Base-by-base conservation (phyloP, 1,140 invertebrate genomes). In the Drosophila tristis region DNA sequence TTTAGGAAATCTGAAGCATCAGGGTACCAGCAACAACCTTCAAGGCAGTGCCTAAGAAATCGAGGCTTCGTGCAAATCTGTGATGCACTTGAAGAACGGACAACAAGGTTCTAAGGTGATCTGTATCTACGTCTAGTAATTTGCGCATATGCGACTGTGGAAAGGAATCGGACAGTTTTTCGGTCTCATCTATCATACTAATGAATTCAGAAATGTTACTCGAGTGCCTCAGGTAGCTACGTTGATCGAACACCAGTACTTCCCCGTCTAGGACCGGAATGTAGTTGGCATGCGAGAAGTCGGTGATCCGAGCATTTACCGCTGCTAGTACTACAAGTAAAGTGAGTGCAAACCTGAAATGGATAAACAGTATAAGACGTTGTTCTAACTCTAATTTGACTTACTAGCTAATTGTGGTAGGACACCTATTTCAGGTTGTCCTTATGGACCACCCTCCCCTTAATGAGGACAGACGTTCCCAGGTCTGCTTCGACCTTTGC, bases 71-170 rank as follows among this genome's bases (percentile, higher is more conserved):
- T 0, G 55, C 54, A 5, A 57, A 20, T 43, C 47, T 51, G 13
- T 51, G 47, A 20, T 58, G 35, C 3, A 53, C 23, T 42, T 66
- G 45, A 25, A 59, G 11, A 4, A 26, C 16, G 16, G 55, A 53
- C 48, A 59, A 51, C 5, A 54, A n/a, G n/a, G 13, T 51, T 57
- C 11, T 62, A 15, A 45, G 7, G 7, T 55, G 56, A 0, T 55
- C 15, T 2, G 29, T 44, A 25, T 56, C 44, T 9, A 56, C 29
- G 9, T 60, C 45, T 68, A 61, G 11, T 13, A 56, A 16, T 48
- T 76, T 60, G 25, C 42, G 25, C 56, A 73, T 77, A 16, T 77
- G 68, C 5, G 63, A 67, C 8, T 67, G 20, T 5, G 59, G 62
- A 2, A 67, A 63, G 29, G 55, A 44, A 16, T 49, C 26, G 9